Evolutionary conservation across 2,888 invertebrate genomes (phyloP), one percentile per base, ranked within the genome.

Genomic region (Xanthia icteritia): DNA sequence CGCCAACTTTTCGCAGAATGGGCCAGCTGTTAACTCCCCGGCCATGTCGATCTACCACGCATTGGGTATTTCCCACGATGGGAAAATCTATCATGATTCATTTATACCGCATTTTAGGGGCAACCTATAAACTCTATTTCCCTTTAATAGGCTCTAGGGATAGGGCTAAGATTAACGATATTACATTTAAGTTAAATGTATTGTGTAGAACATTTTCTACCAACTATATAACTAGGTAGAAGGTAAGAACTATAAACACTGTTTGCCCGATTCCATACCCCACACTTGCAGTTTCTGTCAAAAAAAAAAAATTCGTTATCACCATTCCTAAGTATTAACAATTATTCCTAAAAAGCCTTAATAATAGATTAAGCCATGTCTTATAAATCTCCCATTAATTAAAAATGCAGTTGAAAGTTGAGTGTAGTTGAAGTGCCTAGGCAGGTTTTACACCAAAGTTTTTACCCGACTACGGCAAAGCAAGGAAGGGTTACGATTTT

Each of bases 41-140:
- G n/a, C 61, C 63, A 23, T 5, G 68, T 36, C 61, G 8, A n/a
- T 11, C 15, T 45, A 63, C 56, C 56, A 31, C 58, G 23, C 67
- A 65, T 17, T 66, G n/a, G 69, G 63, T 48, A 66, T 73, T 80
- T 70, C 65, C 72, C 63, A 61, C 17, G 81, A 31, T 48, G 45
- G 63, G 64, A 56, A 83, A 72, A 69, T 67, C 60, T 39, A 72
- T 39, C 64, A 74, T 85, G 73, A 77, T 60, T 85, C 71, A 81
- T 77, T 73, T 63, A 65, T 72, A 71, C 17, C 63, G 39, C 58
- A 68, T 73, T 48, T 85, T 64, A 39, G 27, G 56, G 60, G 64
- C 48, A 31, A 31, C 23, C 61, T 68, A 56, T 39, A 51, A 72
- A 51, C 45, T 61, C 31, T 70, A 73, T 71, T 83, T 71, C 67